phyloP scores from a whole-genome alignment of 2,888 invertebrate species.

The Dexiosoma caninum region DNA sequence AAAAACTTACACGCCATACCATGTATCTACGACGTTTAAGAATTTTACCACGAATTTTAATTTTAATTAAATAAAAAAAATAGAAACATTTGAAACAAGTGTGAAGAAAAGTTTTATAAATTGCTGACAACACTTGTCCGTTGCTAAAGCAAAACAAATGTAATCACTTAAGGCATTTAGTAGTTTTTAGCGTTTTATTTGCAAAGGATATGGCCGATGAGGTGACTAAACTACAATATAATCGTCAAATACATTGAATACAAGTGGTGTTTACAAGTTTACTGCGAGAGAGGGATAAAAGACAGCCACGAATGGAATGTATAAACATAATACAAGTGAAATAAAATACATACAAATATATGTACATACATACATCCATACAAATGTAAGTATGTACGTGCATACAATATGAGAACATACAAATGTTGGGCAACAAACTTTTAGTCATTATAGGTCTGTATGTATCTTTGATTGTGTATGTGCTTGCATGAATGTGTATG shows the following conservation, averaged over 20 bases:
- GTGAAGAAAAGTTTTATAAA: neutral
- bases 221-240: constrained; percentile 21
- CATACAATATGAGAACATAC: no score
- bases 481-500: no score
- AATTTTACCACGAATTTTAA: neutral
- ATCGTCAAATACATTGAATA: neutral
- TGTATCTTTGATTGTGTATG: no score
- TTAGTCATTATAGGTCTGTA: no score
- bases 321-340: constrained; percentile 22
- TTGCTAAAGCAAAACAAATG: neutral
- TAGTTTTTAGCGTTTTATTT: neutral
- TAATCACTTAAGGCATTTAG: neutral
- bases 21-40: no score
- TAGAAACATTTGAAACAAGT: neutral
- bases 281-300: neutral
- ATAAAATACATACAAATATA: constrained; percentile 25
- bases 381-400: no score
- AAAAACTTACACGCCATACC: no score
- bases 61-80: no score
- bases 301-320: neutral
- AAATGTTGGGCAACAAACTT: neutral
- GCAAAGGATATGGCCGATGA: neutral
- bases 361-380: no score
- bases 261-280: neutral
- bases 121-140: neutral